Conservation (phyloP, 2,888 invertebrate species). For the Stenoptilia bipunctidactyla region DNA sequence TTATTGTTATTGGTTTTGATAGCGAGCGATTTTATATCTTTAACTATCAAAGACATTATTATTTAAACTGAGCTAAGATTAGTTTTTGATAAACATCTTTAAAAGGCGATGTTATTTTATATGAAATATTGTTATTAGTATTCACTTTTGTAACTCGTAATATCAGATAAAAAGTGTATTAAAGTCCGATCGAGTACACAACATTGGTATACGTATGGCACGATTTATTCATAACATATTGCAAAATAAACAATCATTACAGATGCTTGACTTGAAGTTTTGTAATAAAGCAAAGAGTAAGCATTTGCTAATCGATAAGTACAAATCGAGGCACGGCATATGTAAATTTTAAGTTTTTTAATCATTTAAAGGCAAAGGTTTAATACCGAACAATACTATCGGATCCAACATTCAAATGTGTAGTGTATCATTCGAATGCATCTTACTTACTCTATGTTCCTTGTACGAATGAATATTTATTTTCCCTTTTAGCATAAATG, state of each 20-base stretch:
- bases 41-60: background rate
- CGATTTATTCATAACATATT: constrained; percentile 12
- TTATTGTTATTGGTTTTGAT: constrained; percentile 50
- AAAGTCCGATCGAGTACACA: too few relatives aligned
- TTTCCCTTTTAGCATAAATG: constrained; percentile 19
- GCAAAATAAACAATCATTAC: background rate
- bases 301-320: constrained; percentile 44
- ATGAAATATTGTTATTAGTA: too few relatives aligned
- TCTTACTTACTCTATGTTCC: constrained; percentile 31
- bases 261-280: background rate
- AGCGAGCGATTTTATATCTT: constrained; percentile 19
- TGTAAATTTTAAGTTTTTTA: constrained; percentile 63
- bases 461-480: constrained; percentile 62
- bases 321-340: constrained; percentile 57
- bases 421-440: constrained; percentile 42
- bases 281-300: constrained; percentile 5
- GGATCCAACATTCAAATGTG: constrained; percentile 50
- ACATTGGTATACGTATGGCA: constrained; percentile 22
- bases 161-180: too few relatives aligned
- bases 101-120: too few relatives aligned
- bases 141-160: too few relatives aligned
- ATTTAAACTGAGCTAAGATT: too few relatives aligned
- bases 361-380: constrained; percentile 48
- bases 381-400: constrained; percentile 54
- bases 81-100: too few relatives aligned